Base-by-base conservation (phyloP, 2,888 invertebrate genomes). In the Synanthedon myopaeformis region DNA sequence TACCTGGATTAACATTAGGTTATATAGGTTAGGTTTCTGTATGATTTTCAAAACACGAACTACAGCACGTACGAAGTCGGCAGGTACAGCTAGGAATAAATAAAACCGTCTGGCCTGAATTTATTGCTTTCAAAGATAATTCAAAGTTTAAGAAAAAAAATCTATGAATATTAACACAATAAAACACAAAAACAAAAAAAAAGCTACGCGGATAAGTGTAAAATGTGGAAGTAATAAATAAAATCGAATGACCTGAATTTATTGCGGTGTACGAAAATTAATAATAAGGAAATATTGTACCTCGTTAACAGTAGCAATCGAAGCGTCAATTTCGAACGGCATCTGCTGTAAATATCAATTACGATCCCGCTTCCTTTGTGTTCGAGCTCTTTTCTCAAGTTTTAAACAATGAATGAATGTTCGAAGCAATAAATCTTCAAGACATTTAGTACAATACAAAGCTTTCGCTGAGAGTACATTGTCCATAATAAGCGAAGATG, bases 401-500 rank as follows among this genome's bases (percentile, higher is more conserved):
- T 66, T 66, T 63, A 61, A 65, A 64, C 64, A 63, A 63, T 62
- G 61, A 63, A 62, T 57, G 61, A 64, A 60, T 58, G 58, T 61
- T 57, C 55, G 58, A 59, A 59, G 58, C 60, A 62, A 62, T 58
- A 54, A 58, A 57, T 59, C 58, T 57, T 56, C 51, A 55, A 56
- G 53, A 52, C 55, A 60, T 56, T 45, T 45, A 13, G 45, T 45
- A 45, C 45, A 45, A 45, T 12, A 45, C 12, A 45, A 45, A 45
- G 45, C 45, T 45, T 45, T 45, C 45, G n/a, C 13, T 45, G 45
- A 45, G 45, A 45, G 45, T 45, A 45, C 45, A 13, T 45, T 13
- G n/a, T 13, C 14, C 45, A 14, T 45, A 45, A 14, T 45, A 45
- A 45, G 13, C 35, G 35, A 10, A 35, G 35, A 45, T 45, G 45